A percentile compares a stretch with the other conserved stretches of the same genome.
Conservation (phyloP, 2,797 vertebrate genomes). For the Xenentodon cancila region DNA sequence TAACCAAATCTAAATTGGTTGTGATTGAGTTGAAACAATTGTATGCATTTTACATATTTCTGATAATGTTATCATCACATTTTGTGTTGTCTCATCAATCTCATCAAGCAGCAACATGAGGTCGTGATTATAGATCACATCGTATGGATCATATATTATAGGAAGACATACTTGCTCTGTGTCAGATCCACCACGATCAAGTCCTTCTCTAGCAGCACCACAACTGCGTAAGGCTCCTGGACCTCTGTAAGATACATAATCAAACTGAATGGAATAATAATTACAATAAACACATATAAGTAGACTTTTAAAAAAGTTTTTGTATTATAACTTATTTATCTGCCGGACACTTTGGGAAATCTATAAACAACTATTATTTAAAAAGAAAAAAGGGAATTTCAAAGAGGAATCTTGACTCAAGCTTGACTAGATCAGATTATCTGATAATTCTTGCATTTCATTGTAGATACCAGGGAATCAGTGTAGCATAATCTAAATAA, state of each 20-base stretch:
- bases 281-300: neutral
- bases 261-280: conserved; percentile 15
- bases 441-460: too few species aligned
- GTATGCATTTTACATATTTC: neutral
- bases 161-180: conserved; percentile 91
- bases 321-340: neutral
- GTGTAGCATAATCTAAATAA: too few species aligned
- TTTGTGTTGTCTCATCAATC: conserved; percentile 5
- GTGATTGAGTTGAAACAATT: too few species aligned
- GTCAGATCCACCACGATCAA: conserved; percentile 96
- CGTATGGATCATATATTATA: too few species aligned
- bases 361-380: too few species aligned
- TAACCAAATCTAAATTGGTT: too few species aligned
- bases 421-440: too few species aligned
- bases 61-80: neutral
- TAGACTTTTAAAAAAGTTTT: neutral
- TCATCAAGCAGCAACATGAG: neutral
- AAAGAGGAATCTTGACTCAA: too few species aligned
- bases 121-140: neutral
- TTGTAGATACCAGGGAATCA: too few species aligned
- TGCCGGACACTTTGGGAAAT: neutral
- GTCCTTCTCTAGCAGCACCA: conserved; percentile 96
- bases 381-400: too few species aligned
- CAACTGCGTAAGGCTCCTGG: conserved; percentile 97
- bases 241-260: conserved; percentile 84